These are phyloP conservation scores for Athetis lepigone DNA, from an alignment of 2,888 invertebrate species.

Conservation along the genomic window DNA sequence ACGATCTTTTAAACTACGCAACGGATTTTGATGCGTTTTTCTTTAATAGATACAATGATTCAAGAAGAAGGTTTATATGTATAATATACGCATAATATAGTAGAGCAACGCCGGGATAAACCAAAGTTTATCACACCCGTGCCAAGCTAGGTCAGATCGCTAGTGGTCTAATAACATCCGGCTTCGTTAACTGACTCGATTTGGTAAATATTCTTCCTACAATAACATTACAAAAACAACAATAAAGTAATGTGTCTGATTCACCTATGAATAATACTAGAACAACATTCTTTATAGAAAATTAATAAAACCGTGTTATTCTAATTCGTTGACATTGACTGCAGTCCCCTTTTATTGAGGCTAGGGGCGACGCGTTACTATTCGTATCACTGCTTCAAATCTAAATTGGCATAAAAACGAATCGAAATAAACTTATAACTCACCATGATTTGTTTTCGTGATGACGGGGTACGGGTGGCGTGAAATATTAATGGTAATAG, in stretches of 20 bases:
- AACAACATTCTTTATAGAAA: constrained; percentile 21
- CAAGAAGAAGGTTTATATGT: no score
- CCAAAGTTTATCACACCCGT: no score
- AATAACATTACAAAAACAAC: background rate
- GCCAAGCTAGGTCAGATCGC: no score
- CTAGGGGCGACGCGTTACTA: constrained; percentile 32
- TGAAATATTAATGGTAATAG: constrained; percentile 28
- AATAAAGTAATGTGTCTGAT: background rate
- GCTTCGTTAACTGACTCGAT: no score
- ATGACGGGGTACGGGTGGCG: constrained; percentile 30
- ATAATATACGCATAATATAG: no score
- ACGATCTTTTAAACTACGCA: no score
- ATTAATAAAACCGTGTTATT: constrained; percentile 40
- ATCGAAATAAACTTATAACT: constrained; percentile 55
- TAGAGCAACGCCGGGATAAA: no score
- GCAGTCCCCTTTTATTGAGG: constrained; percentile 37
- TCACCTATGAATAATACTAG: background rate
- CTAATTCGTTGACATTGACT: constrained; percentile 55
- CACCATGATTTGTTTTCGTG: constrained; percentile 51
- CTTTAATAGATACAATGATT: no score
- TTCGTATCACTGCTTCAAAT: constrained; percentile 50
- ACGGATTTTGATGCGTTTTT: no score
- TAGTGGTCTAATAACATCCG: no score
- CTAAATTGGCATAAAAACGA: constrained; percentile 61
- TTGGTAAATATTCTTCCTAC: no score